These are phyloP conservation scores for Actinopyga echinites DNA, from an alignment of 53 echinoderm and acorn worm genomes.

Conservation along the genomic window DNA sequence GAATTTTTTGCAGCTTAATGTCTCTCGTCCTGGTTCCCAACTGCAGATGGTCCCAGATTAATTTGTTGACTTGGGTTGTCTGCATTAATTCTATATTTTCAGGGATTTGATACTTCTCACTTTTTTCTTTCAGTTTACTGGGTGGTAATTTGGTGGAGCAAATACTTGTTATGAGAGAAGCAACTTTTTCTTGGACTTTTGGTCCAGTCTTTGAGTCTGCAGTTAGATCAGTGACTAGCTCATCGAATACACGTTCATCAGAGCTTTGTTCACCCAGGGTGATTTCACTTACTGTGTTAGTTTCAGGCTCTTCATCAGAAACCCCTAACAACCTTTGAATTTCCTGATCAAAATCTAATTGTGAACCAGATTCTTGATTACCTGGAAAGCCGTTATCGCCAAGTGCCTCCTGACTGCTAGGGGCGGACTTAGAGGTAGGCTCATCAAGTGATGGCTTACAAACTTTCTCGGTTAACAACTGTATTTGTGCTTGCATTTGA, in stretches of 20 bases:
- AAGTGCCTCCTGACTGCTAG: no score
- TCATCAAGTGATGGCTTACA: no score
- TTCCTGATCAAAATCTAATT: background rate
- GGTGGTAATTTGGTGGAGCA: background rate
- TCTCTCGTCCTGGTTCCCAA: background rate
- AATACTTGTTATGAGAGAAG: background rate
- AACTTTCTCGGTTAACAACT: background rate
- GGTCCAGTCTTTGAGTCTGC: background rate
- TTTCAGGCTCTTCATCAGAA: background rate
- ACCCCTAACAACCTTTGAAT: background rate
- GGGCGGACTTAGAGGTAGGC: no score
- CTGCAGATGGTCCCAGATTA: background rate
- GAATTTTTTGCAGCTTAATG: background rate
- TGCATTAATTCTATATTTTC: background rate
- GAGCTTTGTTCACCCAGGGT: background rate
- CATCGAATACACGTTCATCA: background rate
- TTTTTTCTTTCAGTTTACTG: background rate
- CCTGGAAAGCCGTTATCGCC: no score
- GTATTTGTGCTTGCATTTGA: background rate
- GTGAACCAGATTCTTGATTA: no score
- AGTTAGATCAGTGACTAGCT: background rate
- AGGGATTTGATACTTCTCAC: background rate
- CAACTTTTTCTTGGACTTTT: conserved; percentile 3
- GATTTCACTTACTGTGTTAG: background rate
- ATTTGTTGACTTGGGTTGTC: background rate